Evolutionary conservation across 2,888 invertebrate genomes (phyloP).

Genomic region (Acholoe squamosa): DNA sequence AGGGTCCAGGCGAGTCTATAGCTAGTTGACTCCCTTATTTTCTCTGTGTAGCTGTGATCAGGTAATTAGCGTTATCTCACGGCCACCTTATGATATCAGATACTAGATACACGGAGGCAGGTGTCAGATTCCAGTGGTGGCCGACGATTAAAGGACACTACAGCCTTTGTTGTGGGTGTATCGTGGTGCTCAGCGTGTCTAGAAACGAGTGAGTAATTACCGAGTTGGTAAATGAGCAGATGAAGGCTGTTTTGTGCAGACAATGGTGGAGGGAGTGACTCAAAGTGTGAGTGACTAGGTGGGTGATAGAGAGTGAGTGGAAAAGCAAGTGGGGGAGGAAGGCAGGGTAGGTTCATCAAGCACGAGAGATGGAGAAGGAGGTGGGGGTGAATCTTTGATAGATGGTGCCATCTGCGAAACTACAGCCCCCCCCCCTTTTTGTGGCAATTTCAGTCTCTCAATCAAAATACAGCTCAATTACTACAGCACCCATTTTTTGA

Average conservation of each 20-base stretch:
- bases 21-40: too few species aligned
- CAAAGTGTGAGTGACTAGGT: slow-evolving; percentile 19
- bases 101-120: not conserved
- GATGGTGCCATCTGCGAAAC: too few species aligned
- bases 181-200: not conserved
- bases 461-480: too few species aligned
- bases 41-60: not conserved
- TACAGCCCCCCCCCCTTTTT: too few species aligned
- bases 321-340: not conserved
- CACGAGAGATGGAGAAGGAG: too few species aligned
- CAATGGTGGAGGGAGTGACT: not conserved
- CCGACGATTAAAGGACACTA: not conserved
- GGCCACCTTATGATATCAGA: not conserved
- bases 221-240: not conserved
- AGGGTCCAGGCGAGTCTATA: too few species aligned
- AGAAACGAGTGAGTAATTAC: not conserved
- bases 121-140: not conserved
- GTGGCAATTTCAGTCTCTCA: too few species aligned
- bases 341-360: too few species aligned
- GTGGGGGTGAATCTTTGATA: too few species aligned
- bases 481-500: too few species aligned
- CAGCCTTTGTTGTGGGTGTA: not conserved
- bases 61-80: not conserved
- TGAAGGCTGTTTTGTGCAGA: not conserved
- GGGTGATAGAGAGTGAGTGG: not conserved